Evolutionary conservation across 2,113 vertebrate genomes (phyloP), one percentile per base, ranked within the genome.

Genomic region (Struthidea cinerea): DNA sequence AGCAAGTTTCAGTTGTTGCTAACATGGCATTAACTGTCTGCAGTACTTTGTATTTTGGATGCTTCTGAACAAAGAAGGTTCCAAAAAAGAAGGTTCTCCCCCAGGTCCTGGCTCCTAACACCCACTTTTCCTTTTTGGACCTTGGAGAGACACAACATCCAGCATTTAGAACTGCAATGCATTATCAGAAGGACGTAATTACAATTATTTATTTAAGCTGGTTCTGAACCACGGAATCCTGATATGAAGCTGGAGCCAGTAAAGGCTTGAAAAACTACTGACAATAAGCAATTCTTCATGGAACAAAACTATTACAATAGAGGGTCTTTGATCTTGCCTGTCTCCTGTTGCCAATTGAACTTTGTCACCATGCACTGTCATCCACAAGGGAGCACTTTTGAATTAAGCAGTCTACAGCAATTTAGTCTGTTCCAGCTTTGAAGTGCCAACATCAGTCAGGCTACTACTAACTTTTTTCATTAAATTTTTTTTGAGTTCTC

Each of bases 241-340:
- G 97, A 98, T 98, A 98, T 97, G 98, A 98, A 98, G 98, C 98
- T 98, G 98, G 98, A 98, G 98, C 98, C 98, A 97, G 98, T 98
- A 98, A 97, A 97, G 98, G 97, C 98, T 98, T 98, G 98, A 98
- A 98, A 98, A 98, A 97, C 98, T 97, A 95, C 94, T 97, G 98
- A 99, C 99, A 99, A 99, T 99, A 98, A 98, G 98, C 98, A 98
- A 99, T 99, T 99, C 99, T 99, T 99, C 99, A 99, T 98, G 99
- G 98, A 98, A 99, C 99, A 99, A 98, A 99, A 98, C 98, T 98
- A 98, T 98, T 98, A 99, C 99, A 99, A 99, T 99, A 97, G 98
- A 96, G 97, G 92, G 86, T 97, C 99, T 99, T 99, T 99, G 99
- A 99, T 99, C 99, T 98, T 94, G 77, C 93, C 96, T 97, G 97